These are phyloP conservation scores for Macroglossus sobrinus DNA, from an alignment of 2,113 vertebrate species.

Conservation along the genomic window DNA sequence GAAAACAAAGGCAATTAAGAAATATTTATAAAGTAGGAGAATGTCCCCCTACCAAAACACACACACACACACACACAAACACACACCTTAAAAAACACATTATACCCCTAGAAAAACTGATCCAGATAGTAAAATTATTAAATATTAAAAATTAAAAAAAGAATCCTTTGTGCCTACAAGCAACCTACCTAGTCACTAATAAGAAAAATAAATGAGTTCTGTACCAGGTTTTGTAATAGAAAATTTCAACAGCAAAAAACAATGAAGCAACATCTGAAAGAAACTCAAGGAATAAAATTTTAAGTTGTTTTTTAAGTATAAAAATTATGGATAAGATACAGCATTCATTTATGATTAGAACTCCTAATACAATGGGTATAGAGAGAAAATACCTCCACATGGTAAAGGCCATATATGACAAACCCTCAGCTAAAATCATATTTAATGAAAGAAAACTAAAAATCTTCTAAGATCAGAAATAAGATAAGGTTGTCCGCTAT, in stretches of 20 bases:
- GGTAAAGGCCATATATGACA: too few relatives aligned
- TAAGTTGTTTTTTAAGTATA: not conserved
- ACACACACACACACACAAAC: not conserved
- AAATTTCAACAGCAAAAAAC: not conserved
- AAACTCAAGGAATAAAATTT: not conserved
- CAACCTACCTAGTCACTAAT: not conserved
- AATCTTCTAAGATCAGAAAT: too few relatives aligned
- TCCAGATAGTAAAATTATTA: not conserved
- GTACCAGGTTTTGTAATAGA: not conserved
- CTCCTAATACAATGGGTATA: too few relatives aligned
- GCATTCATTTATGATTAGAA: too few relatives aligned
- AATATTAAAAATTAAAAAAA: not conserved
- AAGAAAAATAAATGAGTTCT: not conserved
- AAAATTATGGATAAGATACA: not conserved
- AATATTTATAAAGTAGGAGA: not conserved
- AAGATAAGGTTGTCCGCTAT: too few relatives aligned
- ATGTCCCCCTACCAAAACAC: too few relatives aligned
- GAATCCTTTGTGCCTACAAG: not conserved
- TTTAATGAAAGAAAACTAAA: too few relatives aligned
- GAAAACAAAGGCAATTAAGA: not conserved
- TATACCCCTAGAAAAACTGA: not conserved
- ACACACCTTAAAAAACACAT: not conserved
- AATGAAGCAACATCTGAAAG: not conserved
- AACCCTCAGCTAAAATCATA: too few relatives aligned
- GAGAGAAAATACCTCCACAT: too few relatives aligned